A percentile compares a stretch with the other conserved stretches of the same genome.
Evolutionary conservation across 2,797 vertebrate species (phyloP).

Genomic region (Fratercula arctica): DNA sequence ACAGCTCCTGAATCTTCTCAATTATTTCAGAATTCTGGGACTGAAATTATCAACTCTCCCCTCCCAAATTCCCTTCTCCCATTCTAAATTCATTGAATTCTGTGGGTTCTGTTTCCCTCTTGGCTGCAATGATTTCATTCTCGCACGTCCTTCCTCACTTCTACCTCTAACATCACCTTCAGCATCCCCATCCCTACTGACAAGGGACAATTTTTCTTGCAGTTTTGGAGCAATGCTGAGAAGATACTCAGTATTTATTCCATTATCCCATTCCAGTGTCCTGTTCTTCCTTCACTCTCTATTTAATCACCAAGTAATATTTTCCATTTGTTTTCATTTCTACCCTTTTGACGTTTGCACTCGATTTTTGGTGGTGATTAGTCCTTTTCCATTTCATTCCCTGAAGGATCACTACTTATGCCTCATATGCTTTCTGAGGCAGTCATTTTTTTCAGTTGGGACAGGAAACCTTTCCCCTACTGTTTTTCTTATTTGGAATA

Average conservation of each 20-base stretch:
- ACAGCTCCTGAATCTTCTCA: not conserved
- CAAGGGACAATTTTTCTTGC: not conserved
- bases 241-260: not conserved
- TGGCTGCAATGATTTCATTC: not conserved
- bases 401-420: not conserved
- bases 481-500: not conserved
- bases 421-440: not conserved
- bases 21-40: not conserved
- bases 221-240: not conserved
- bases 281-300: not conserved
- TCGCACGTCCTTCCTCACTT: not conserved
- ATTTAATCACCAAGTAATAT: conserved; percentile 6
- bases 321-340: conserved; percentile 37
- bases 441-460: not conserved
- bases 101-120: not conserved
- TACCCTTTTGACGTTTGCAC: conserved; percentile 24
- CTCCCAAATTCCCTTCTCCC: not conserved
- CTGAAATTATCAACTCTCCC: not conserved
- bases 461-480: not conserved
- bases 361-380: not conserved
- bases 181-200: not conserved
- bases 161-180: not conserved
- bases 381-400: not conserved
- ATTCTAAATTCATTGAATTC: not conserved
- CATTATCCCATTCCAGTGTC: not conserved